Evolutionary conservation across 2,797 vertebrate species (phyloP), one percentile per base, ranked within the genome.

Genomic region (Tangara arthus): DNA sequence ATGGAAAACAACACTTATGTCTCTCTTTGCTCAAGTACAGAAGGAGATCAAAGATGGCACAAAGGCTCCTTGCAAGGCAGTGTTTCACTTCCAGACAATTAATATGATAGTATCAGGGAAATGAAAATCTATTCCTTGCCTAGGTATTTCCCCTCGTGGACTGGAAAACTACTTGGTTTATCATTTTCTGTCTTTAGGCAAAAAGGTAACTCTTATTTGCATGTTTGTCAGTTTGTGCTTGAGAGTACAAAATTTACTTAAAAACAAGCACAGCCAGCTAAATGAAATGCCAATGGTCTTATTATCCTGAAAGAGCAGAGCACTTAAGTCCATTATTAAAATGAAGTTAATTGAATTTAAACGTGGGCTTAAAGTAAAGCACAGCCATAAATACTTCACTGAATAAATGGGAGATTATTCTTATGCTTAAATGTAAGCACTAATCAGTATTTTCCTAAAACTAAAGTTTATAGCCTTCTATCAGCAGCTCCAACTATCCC

Each of bases 61-160:
- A 76, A 78, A 32, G 42, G 55, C 72, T 78, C 37, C 70, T 95
- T 73, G 75, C 73, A 49, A 76, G 76, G 82, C 92, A 94, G 50
- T 17, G 23, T 61, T 96, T 82, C 56, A 5, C 88, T 95, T 93
- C 78, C 90, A 94, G 96, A 95, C 91, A 94, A 95, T 94, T 93
- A 81, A 88, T 88, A 75, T 49, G 94, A 97, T 94, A 96, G 35
- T 49, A 97, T 96, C 96, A 97, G 91, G 94, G 96, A 96, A 96
- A 95, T 93, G 61, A 80, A 86, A 83, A 95, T 57, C 91, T 72
- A 12, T 59, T 93, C 87, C 63, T 27, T 72, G 84, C 61, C 34
- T 63, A 34, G 93, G 93, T 96, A 91, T n/a, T 97, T 97, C 94
- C 95, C 95, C 94, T 95, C 80, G 15, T 47, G 79, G 94, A 86